phyloP scores from a whole-genome alignment of 2,113 vertebrate genomes.

The Urocynchramus pylzowi region DNA sequence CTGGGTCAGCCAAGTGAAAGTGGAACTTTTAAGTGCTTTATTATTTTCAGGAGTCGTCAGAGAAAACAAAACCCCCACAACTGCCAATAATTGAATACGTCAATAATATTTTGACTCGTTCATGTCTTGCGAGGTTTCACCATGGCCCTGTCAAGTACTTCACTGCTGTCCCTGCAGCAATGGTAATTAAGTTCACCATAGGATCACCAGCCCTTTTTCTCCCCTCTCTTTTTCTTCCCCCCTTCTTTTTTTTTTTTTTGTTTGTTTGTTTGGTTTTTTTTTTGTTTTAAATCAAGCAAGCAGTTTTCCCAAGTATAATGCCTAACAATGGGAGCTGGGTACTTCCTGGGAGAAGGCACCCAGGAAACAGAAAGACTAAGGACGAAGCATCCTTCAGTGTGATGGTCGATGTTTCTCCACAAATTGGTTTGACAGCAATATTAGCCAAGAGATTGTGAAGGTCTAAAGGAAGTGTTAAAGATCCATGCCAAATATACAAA shows the following conservation, averaged over 20 bases:
- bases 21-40: slow-evolving; percentile 39
- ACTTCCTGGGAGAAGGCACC: background rate
- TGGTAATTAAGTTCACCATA: slow-evolving; percentile 62
- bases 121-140: background rate
- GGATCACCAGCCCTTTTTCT: background rate
- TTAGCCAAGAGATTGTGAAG: background rate
- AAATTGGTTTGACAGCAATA: background rate
- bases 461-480: background rate
- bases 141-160: slow-evolving; percentile 9
- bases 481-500: background rate
- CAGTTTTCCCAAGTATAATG: background rate
- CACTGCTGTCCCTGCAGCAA: slow-evolving; percentile 16
- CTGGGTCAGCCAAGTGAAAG: slow-evolving; percentile 45
- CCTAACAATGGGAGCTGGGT: background rate
- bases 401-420: background rate
- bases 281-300: background rate
- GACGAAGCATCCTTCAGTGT: background rate
- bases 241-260: background rate
- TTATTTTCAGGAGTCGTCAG: slow-evolving; percentile 47
- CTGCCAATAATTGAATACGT: slow-evolving; percentile 51
- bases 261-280: background rate
- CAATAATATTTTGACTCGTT: slow-evolving; percentile 54
- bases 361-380: background rate
- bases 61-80: slow-evolving; percentile 49
- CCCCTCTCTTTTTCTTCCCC: background rate